Percentiles rank a stretch among this genome's conserved stretches.
Conservation (phyloP, 2,888 invertebrate species). For the Cylindroiulus punctatus region DNA sequence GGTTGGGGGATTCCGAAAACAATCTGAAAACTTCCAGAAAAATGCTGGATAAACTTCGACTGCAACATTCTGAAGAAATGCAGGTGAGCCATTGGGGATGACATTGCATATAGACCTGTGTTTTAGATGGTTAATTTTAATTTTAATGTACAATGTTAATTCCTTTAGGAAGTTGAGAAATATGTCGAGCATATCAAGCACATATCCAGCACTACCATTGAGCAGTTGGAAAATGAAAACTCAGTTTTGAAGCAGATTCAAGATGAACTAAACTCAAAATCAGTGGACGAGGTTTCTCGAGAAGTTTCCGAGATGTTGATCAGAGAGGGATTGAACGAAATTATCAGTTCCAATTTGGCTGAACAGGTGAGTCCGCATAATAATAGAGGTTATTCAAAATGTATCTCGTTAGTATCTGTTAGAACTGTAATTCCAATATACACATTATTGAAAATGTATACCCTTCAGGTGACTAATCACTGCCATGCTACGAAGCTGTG, state of each 20-base stretch:
- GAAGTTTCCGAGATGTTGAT: constrained; percentile 63
- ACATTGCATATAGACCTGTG: no score
- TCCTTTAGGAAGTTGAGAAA: constrained; percentile 65
- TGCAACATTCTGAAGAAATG: constrained; percentile 66
- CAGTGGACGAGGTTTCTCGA: background rate
- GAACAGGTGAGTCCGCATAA: constrained; percentile 64
- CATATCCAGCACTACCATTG: constrained; percentile 64
- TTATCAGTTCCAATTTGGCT: constrained; percentile 65
- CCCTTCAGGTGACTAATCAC: no score
- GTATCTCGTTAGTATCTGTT: no score
- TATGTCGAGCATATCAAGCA: constrained; percentile 65
- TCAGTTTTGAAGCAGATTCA: constrained; percentile 59
- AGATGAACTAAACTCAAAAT: constrained; percentile 51
- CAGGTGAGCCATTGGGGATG: constrained; percentile 61
- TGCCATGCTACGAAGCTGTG: no score
- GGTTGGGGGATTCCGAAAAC: constrained; percentile 67
- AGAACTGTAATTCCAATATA: no score
- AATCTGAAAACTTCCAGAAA: constrained; percentile 66
- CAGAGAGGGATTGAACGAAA: constrained; percentile 66
- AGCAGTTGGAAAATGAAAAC: constrained; percentile 61
- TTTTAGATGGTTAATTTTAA: background rate
- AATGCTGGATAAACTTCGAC: constrained; percentile 66
- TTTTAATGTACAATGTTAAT: background rate
- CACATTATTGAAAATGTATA: no score
- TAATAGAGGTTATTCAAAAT: no score